Percentiles rank a stretch among this genome's conserved stretches.
Conservation (phyloP, 2,113 vertebrate species). For the Parus major region DNA sequence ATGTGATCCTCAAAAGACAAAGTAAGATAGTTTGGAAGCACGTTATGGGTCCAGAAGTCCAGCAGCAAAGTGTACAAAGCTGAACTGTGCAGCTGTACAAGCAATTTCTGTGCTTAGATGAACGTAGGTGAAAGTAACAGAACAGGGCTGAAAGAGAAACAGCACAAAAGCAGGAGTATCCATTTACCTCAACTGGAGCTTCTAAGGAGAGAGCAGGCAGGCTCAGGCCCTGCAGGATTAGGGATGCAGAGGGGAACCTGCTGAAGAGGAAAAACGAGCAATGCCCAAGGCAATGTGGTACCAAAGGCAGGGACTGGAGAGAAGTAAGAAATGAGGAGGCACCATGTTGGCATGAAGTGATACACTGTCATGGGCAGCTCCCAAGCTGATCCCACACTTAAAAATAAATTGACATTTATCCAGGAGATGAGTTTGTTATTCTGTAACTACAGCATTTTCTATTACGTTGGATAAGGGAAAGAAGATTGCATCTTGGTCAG, state of each 20-base stretch:
- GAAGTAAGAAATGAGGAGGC: background rate
- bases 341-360: slow-evolving; percentile 4
- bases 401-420: slow-evolving; percentile 69
- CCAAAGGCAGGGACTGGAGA: background rate
- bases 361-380: background rate
- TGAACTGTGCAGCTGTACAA: background rate
- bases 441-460: slow-evolving; percentile 66
- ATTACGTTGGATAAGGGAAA: slow-evolving; percentile 65
- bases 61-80: background rate
- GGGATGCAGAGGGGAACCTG: background rate
- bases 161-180: background rate
- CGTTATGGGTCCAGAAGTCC: background rate
- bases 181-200: background rate
- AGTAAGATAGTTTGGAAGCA: background rate
- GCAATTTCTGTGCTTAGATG: background rate
- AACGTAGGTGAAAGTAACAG: background rate
- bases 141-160: background rate
- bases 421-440: slow-evolving; percentile 49
- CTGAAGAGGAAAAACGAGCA: background rate
- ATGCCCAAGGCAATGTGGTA: rapidly evolving
- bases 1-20: background rate
- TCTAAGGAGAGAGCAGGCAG: background rate
- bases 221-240: background rate
- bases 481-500: slow-evolving; percentile 70
- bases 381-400: slow-evolving; percentile 44